A percentile compares a stretch with the other conserved stretches of the same genome.
phyloP scores from a whole-genome alignment of 1,140 invertebrate species.

The Drosophila ficusphila region DNA sequence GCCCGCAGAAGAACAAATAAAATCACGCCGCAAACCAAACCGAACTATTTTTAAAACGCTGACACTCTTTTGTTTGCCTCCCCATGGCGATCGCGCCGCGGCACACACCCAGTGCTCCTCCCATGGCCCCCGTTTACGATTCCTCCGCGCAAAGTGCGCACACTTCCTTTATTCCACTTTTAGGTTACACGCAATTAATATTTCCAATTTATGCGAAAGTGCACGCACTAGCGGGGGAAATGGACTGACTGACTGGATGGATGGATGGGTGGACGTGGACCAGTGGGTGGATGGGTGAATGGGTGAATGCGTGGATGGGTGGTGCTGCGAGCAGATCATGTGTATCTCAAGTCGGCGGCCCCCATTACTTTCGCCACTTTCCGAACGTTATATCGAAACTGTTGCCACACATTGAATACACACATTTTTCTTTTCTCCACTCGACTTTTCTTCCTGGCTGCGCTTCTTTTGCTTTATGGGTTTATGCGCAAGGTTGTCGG shows the following conservation, averaged over 20 bases:
- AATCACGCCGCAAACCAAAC: slow-evolving; percentile 62
- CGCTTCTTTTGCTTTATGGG: slow-evolving; percentile 17
- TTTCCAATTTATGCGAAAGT: slow-evolving; percentile 61
- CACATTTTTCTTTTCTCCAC: slow-evolving; percentile 51
- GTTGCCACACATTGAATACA: slow-evolving; percentile 72
- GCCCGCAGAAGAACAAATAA: slow-evolving; percentile 36
- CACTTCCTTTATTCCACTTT: slow-evolving; percentile 71
- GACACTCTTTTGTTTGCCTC: slow-evolving; percentile 73
- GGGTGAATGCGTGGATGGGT: slow-evolving; percentile 6
- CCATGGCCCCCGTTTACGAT: background rate
- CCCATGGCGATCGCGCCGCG: slow-evolving; percentile 11
- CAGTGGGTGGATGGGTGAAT: background rate
- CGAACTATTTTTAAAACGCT: slow-evolving; percentile 76
- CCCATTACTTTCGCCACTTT: slow-evolving; percentile 76
- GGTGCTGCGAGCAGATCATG: slow-evolving; percentile 5
- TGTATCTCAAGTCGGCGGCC: slow-evolving; percentile 28
- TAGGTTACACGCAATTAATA: slow-evolving; percentile 79
- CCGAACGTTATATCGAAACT: slow-evolving; percentile 59
- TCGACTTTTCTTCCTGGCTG: slow-evolving; percentile 18
- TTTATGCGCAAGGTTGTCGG: slow-evolving; percentile 18
- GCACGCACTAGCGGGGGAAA: slow-evolving; percentile 36
- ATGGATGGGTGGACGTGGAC: slow-evolving; percentile 2
- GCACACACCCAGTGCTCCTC: slow-evolving; percentile 10
- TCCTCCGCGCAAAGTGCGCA: slow-evolving; percentile 44
- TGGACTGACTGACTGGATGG: background rate